These are phyloP conservation scores for Spisula solida DNA, from an alignment of 2,888 invertebrate genomes.

Conservation along the genomic window DNA sequence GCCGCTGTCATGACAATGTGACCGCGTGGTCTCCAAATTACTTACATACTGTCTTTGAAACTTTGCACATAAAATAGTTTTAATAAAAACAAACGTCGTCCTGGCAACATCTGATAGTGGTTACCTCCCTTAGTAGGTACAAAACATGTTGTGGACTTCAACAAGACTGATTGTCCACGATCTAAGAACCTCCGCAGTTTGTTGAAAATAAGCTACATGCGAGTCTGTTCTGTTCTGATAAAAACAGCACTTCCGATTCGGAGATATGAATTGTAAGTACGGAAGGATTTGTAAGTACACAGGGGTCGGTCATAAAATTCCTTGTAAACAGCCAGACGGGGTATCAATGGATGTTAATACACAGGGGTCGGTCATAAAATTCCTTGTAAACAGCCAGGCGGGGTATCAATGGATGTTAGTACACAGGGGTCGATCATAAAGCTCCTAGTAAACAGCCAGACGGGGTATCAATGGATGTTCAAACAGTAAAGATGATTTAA, in stretches of 20 bases:
- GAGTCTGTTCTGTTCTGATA: background rate
- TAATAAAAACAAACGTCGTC: no score
- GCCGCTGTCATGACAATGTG: no score
- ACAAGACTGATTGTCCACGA: no score
- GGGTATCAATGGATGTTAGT: background rate
- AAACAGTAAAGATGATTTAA: background rate
- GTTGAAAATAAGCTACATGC: background rate
- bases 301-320: background rate
- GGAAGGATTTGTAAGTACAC: background rate
- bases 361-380: background rate
- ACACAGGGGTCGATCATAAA: background rate
- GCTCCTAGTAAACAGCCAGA: background rate
- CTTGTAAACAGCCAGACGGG: background rate
- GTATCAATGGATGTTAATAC: background rate
- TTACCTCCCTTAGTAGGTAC: no score
- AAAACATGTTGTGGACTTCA: no score
- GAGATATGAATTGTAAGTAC: background rate
- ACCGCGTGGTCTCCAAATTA: no score
- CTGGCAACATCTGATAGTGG: no score
- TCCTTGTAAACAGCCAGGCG: background rate
- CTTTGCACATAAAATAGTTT: no score
- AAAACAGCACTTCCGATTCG: background rate
- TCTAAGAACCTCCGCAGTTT: no score
- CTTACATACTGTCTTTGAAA: no score
- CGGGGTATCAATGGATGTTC: background rate